These are phyloP conservation scores for Xylocampa areola DNA, from an alignment of 2,888 invertebrate species.

Conservation along the genomic window DNA sequence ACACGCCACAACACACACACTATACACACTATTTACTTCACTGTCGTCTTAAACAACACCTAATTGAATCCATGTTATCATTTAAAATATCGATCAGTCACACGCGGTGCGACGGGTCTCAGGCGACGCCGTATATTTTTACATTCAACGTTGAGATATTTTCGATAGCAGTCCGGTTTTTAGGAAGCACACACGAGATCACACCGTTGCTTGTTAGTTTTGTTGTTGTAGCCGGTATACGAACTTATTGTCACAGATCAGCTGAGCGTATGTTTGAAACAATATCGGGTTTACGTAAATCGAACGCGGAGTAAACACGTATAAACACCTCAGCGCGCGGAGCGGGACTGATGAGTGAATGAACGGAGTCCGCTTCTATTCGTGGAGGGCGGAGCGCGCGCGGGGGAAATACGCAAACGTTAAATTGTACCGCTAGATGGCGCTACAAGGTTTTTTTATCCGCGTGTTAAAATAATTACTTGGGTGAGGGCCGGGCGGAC, in stretches of 20 bases:
- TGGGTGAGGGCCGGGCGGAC: slow-evolving; percentile 57
- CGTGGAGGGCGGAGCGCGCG: slow-evolving; percentile 59
- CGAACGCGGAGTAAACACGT: slow-evolving; percentile 52
- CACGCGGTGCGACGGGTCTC: slow-evolving; percentile 83
- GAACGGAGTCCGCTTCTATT: slow-evolving; percentile 67
- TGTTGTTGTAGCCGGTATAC: slow-evolving; percentile 46
- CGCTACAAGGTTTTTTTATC: slow-evolving; percentile 62
- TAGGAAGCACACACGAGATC: slow-evolving; percentile 60
- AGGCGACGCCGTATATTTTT: slow-evolving; percentile 87
- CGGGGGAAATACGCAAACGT: slow-evolving; percentile 50
- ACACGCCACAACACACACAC: slow-evolving; percentile 68
- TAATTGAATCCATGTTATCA: slow-evolving; percentile 89
- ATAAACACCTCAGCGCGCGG: slow-evolving; percentile 66
- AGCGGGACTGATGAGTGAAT: slow-evolving; percentile 82
- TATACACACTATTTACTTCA: slow-evolving; percentile 73
- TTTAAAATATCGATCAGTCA: slow-evolving; percentile 89
- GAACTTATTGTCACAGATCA: slow-evolving; percentile 81
- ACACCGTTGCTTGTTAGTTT: slow-evolving; percentile 48
- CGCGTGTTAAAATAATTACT: slow-evolving; percentile 66
- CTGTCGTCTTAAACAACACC: slow-evolving; percentile 81
- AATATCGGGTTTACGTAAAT: slow-evolving; percentile 79
- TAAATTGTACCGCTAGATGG: slow-evolving; percentile 75
- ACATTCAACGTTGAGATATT: slow-evolving; percentile 84
- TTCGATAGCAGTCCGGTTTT: slow-evolving; percentile 72
- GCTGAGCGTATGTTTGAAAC: slow-evolving; percentile 86